Percentiles rank a stretch among this genome's conserved stretches.
Evolutionary conservation across 2,797 vertebrate species (phyloP).

Genomic region (Paratrypauchen microcephalus): DNA sequence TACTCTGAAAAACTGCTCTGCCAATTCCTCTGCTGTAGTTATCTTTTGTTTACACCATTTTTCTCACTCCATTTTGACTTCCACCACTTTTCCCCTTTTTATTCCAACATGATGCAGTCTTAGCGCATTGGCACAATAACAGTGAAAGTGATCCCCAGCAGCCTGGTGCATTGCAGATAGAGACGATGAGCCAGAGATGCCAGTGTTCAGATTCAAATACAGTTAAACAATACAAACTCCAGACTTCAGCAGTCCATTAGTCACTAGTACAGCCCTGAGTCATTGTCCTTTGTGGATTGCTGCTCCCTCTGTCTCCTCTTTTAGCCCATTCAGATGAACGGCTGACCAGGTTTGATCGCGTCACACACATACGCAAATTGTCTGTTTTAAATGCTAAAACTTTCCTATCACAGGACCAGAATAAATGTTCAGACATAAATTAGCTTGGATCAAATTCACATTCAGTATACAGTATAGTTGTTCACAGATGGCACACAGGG

Average conservation of each 20-base stretch:
- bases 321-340: constrained; percentile 41
- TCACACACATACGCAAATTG: neutral
- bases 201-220: constrained; percentile 58
- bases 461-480: neutral
- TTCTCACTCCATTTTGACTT: constrained; percentile 16
- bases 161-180: constrained; percentile 79
- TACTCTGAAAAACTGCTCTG: constrained; percentile 48
- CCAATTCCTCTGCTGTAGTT: neutral
- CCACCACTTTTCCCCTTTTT: constrained; percentile 18
- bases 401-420: neutral
- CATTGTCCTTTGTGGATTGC: constrained; percentile 39
- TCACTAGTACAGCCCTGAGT: constrained; percentile 1
- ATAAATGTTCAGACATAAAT: neutral
- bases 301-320: constrained; percentile 44
- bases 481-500: neutral
- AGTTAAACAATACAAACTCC: constrained; percentile 33
- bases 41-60: constrained; percentile 20
- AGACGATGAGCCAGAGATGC: constrained; percentile 66
- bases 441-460: neutral
- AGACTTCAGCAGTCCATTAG: constrained; percentile 5
- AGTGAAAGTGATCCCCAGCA: constrained; percentile 60
- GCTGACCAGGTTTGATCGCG: constrained; percentile 14
- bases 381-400: neutral
- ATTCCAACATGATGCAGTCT: constrained; percentile 30
- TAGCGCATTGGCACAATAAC: constrained; percentile 58